Conservation (phyloP, 2,113 vertebrate species). For the Pithys albifrons region DNA sequence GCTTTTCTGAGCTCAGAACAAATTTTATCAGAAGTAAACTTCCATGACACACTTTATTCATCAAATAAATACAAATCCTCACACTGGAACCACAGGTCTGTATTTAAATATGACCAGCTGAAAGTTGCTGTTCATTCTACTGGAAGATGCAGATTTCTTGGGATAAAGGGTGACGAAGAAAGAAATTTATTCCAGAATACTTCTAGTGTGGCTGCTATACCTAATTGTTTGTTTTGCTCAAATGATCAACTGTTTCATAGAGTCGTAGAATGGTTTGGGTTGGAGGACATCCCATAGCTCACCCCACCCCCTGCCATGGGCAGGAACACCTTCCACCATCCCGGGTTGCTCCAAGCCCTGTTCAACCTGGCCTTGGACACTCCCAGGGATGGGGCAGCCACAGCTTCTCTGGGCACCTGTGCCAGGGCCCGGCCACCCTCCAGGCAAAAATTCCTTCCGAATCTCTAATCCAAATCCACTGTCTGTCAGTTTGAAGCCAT, state of each 20-base stretch:
- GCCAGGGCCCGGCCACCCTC: not conserved
- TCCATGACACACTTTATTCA: not conserved
- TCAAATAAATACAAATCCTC: not conserved
- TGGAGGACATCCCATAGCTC: fast-evolving
- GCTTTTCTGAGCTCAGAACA: not conserved
- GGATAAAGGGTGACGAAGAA: not conserved
- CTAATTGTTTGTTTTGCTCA: not conserved
- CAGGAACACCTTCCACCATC: not conserved
- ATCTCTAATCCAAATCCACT: fast-evolving
- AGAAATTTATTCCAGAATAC: not conserved
- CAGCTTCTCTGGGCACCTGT: not conserved
- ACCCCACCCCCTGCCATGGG: not conserved
- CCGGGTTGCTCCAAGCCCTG: not conserved
- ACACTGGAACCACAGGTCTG: not conserved
- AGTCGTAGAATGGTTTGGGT: no score
- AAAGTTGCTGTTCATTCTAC: not conserved
- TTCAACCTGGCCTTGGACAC: not conserved
- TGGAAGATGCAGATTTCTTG: not conserved
- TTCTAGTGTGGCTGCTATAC: not conserved
- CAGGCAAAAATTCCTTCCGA: not conserved
- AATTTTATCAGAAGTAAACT: not conserved
- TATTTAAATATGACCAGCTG: not conserved
- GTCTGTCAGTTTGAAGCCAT: not conserved
- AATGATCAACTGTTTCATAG: not conserved
- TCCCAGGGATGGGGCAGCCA: not conserved